These are phyloP conservation scores for Alca torda DNA, from an alignment of 2,797 vertebrate species.

Conservation along the genomic window DNA sequence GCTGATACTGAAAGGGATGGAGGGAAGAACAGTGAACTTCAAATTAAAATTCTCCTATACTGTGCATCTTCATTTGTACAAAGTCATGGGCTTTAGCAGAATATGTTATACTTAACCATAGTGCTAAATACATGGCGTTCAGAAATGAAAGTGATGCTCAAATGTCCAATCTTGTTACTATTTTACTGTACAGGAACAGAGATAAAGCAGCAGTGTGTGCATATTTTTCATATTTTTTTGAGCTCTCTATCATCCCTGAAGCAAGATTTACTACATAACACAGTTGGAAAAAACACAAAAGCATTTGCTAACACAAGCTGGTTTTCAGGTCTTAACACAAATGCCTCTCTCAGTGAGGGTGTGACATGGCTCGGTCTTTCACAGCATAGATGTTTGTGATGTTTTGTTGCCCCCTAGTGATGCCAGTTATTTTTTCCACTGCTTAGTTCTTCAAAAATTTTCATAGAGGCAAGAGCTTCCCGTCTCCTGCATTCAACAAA, in stretches of 20 bases:
- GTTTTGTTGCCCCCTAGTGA: constrained; percentile 55
- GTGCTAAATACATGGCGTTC: background rate
- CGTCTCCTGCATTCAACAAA: background rate
- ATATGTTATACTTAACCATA: rapidly evolving
- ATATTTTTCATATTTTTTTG: background rate
- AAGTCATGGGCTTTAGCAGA: background rate
- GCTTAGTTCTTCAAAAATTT: background rate
- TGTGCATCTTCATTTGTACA: background rate
- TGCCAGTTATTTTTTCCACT: background rate
- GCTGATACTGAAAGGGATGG: background rate
- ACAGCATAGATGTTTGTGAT: background rate
- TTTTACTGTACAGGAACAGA: background rate
- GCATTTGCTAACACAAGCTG: background rate
- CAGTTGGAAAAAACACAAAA: background rate
- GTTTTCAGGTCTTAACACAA: background rate
- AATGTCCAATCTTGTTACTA: background rate
- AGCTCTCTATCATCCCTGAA: background rate
- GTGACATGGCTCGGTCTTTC: background rate
- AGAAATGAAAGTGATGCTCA: background rate
- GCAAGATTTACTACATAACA: background rate
- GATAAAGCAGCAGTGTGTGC: background rate
- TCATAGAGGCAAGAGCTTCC: background rate
- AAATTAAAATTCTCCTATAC: background rate
- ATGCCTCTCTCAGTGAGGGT: background rate
- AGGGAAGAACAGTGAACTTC: background rate